phyloP scores from a whole-genome alignment of 2,113 vertebrate species.

The Oceanites oceanicus region DNA sequence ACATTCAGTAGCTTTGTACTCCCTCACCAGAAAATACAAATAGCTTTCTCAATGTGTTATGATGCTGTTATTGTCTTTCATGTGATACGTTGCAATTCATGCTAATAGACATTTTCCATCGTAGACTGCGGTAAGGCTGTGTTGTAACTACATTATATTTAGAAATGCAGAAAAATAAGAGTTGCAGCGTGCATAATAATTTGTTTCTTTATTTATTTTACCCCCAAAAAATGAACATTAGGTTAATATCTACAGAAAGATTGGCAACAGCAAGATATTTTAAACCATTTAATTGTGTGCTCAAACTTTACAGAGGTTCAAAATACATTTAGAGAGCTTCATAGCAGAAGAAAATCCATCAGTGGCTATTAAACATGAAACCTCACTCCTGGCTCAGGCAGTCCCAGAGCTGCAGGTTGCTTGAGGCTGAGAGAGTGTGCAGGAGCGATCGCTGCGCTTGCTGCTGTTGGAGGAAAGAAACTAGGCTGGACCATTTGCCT shows the following conservation, averaged over 20 bases:
- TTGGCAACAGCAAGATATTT: neutral
- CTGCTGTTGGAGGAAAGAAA: neutral
- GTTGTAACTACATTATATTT: neutral
- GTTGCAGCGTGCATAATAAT: neutral
- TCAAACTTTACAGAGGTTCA: neutral
- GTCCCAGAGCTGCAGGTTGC: neutral
- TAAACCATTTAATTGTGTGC: neutral
- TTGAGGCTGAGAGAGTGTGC: neutral
- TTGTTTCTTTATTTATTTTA: neutral
- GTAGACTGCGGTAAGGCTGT: neutral
- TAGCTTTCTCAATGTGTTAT: constrained; percentile 38
- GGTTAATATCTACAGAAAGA: neutral
- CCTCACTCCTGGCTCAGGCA: neutral
- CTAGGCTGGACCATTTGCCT: neutral
- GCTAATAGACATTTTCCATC: constrained; percentile 23
- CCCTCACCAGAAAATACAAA: constrained; percentile 67
- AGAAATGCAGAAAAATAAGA: neutral
- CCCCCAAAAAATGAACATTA: neutral
- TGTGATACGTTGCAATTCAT: constrained; percentile 26
- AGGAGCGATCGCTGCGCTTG: neutral
- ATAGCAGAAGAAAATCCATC: neutral
- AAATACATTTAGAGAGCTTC: neutral
- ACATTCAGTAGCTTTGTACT: constrained; percentile 50
- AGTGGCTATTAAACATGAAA: neutral
- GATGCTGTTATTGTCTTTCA: constrained; percentile 23